phyloP scores from a whole-genome alignment of 1,140 invertebrate species.

The Phortica variegata region DNA sequence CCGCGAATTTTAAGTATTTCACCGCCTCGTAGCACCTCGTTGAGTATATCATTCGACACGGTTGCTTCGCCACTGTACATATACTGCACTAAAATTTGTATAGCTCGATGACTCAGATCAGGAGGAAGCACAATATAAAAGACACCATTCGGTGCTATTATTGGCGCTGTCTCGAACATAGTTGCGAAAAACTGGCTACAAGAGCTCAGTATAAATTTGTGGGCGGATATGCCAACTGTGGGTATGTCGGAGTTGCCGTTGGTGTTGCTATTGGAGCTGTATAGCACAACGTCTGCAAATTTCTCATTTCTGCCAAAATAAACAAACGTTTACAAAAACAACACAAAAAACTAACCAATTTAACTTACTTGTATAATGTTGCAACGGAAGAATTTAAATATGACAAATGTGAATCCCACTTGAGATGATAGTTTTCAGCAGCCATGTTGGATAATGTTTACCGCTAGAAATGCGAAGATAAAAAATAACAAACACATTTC shows the following conservation, averaged over 20 bases:
- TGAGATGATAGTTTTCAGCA: constrained; percentile 79
- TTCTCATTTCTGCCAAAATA: constrained; percentile 61
- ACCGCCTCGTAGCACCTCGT: constrained; percentile 75
- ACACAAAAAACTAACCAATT: background rate
- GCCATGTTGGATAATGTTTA: constrained; percentile 31
- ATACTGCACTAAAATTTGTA: constrained; percentile 80
- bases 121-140: constrained; percentile 77
- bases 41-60: constrained; percentile 78
- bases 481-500: constrained; percentile 1
- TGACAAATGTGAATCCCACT: constrained; percentile 81
- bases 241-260: constrained; percentile 42
- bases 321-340: background rate
- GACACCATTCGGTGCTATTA: constrained; percentile 60
- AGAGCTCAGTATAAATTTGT: constrained; percentile 82
- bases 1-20: constrained; percentile 76
- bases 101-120: constrained; percentile 74
- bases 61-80: constrained; percentile 86
- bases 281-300: constrained; percentile 81
- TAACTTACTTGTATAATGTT: constrained; percentile 66
- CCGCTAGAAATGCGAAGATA: constrained; percentile 17
- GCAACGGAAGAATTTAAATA: constrained; percentile 80
- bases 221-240: constrained; percentile 73
- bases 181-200: constrained; percentile 64
- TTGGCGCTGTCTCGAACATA: constrained; percentile 53
- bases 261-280: constrained; percentile 60